phyloP scores from a whole-genome alignment of 2,797 vertebrate genomes.

The Coccyzus lansbergi region DNA sequence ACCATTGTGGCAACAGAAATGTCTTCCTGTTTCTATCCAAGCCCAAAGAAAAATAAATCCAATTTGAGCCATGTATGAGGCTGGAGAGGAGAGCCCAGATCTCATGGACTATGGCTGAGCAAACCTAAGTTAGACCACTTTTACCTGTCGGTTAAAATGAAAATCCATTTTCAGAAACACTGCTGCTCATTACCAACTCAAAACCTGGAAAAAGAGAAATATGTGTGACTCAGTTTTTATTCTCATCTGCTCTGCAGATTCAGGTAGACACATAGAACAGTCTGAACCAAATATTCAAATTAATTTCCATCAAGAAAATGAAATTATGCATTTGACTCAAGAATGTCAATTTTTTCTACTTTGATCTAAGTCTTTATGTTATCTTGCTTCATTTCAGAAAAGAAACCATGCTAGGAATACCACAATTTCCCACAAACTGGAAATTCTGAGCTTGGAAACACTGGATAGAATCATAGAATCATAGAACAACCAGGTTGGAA shows the following conservation, averaged over 20 bases:
- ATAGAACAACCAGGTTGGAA: too few species aligned
- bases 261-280: background rate
- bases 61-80: background rate
- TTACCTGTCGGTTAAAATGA: background rate
- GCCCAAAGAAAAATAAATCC: background rate
- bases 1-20: background rate
- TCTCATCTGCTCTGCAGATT: background rate
- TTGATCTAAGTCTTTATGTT: background rate
- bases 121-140: background rate
- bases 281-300: background rate
- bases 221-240: fast-evolving
- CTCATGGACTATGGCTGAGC: background rate
- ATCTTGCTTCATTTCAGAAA: background rate
- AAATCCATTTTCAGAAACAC: background rate
- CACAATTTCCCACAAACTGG: background rate
- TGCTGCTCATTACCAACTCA: background rate
- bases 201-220: background rate
- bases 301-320: background rate
- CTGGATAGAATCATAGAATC: too few species aligned
- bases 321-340: background rate
- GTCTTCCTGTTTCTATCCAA: background rate
- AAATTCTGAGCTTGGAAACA: background rate
- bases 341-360: fast-evolving
- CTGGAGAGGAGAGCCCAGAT: background rate
- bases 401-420: background rate